Base-by-base conservation (phyloP, 2,888 invertebrate genomes). In the Mesorhabditis spiculigera region DNA sequence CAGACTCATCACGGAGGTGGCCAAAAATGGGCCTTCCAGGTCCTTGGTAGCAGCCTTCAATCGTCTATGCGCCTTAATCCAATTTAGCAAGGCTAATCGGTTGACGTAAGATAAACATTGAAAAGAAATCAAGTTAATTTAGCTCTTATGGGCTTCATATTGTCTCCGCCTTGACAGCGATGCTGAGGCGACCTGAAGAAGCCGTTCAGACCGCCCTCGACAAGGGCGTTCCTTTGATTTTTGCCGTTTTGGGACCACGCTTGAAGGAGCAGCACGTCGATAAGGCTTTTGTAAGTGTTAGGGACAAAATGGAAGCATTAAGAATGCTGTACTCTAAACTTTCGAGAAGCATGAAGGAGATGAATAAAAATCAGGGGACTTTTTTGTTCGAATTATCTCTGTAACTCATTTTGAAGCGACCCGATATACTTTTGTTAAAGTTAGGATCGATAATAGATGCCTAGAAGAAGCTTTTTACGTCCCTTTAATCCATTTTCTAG, bases 201-300 rank as follows among this genome's bases (percentile, higher is more conserved):
- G 6, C 63, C 13, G 13, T 63, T 6, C 63, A 63, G 41, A 63
- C 28, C 1, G 10, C 63, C 13, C 41, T 63, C 13, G 63, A 63
- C 13, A 28, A 63, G 63, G 13, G 28, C n/a, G 41, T 3, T 6
- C 63, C 63, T 6, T 8, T n/a, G 63, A 8, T 63, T 8, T 28
- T 63, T 16, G 63, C n/a, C 63, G 63, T 63, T 28, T 16, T 63
- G 6, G 63, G 63, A 63, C 63, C 63, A 8, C n/a, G 63, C n/a
- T 8, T 63, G 13, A 28, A 6, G 28, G 13, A 63, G 6, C 13
- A 8, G 6, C 10, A 63, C 41, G 13, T 63, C 16, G 63, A 63
- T 8, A 63, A 63, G 41, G 63, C 63, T 6, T 63, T 16, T 28
- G 63, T 63, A 28, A 63, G 41, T 50, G 10, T 50, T n/a, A 10